These are phyloP conservation scores for Petrocephalus microphthalmus DNA, from an alignment of 2,113 vertebrate genomes.

Conservation along the genomic window DNA sequence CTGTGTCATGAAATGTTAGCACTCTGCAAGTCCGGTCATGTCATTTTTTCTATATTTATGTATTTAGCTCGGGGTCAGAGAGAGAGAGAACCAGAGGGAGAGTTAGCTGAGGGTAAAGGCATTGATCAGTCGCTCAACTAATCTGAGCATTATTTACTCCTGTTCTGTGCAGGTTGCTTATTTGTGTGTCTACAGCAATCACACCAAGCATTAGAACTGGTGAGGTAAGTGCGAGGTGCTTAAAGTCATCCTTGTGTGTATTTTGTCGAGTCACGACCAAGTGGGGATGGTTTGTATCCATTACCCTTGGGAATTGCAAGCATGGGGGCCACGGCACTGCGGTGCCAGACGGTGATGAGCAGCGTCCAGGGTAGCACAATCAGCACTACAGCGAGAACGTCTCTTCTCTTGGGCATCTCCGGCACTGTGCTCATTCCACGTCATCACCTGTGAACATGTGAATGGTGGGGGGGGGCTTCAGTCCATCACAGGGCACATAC, in stretches of 20 bases:
- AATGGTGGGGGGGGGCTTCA: background rate
- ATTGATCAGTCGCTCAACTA: background rate
- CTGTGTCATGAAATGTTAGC: background rate
- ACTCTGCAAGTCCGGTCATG: background rate
- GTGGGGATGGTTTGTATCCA: slow-evolving; percentile 22
- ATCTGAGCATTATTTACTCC: background rate
- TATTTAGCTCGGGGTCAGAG: background rate
- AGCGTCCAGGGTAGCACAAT: slow-evolving; percentile 92
- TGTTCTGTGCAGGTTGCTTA: background rate
- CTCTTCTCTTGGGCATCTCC: slow-evolving; percentile 93
- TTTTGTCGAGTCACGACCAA: background rate
- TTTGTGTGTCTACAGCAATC: background rate
- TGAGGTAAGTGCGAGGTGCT: background rate
- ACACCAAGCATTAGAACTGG: background rate
- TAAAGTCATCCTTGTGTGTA: background rate
- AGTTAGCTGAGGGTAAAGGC: background rate
- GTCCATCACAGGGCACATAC: background rate
- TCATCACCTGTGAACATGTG: slow-evolving; percentile 66
- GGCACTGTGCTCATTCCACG: slow-evolving; percentile 74
- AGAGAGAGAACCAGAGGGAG: background rate
- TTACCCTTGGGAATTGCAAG: slow-evolving; percentile 74
- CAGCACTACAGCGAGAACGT: slow-evolving; percentile 84
- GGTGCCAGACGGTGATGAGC: slow-evolving; percentile 90
- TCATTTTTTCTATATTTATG: background rate
- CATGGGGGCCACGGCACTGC: slow-evolving; percentile 71